Conservation (phyloP, 2,797 vertebrate genomes). For the Sebastes hopkinsi region DNA sequence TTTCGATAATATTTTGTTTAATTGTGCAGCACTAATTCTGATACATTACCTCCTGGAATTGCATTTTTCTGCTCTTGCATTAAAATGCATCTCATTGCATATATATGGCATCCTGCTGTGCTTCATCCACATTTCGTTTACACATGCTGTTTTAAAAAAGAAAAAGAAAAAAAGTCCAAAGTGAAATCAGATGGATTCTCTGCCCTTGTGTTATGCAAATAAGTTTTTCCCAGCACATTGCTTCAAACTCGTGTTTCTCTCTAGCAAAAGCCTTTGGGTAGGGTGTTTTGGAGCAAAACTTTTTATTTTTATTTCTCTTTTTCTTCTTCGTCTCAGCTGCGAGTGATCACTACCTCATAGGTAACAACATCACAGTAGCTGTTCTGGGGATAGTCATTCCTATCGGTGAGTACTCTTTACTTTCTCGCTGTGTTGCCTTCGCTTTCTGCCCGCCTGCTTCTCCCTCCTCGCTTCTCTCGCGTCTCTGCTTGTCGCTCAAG, state of each 20-base stretch:
- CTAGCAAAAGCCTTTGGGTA: background rate
- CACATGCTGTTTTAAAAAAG: constrained; percentile 1
- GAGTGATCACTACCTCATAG: constrained; percentile 88
- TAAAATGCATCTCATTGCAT: constrained; percentile 51
- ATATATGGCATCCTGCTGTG: constrained; percentile 24
- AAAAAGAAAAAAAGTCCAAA: constrained; percentile 6
- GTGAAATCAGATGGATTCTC: constrained; percentile 40
- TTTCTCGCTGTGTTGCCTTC: constrained; percentile 35
- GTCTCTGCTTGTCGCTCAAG: constrained; percentile 38
- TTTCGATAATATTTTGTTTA: no score
- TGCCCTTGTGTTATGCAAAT: constrained; percentile 49
- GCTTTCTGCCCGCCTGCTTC: constrained; percentile 60
- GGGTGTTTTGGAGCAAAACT: background rate
- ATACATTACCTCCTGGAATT: constrained; percentile 28
- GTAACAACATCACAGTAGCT: constrained; percentile 93
- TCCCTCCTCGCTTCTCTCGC: constrained; percentile 56
- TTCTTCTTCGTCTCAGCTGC: constrained; percentile 82
- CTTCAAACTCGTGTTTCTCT: constrained; percentile 10
- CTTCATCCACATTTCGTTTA: constrained; percentile 44
- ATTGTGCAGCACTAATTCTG: background rate
- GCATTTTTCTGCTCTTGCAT: constrained; percentile 19
- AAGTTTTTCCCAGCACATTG: background rate
- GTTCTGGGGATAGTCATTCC: constrained; percentile 94
- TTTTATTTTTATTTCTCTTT: constrained; percentile 2
- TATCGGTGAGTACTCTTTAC: constrained; percentile 87